Percentiles rank a stretch among this genome's conserved stretches.
Evolutionary conservation across 2,113 vertebrate genomes (phyloP).

Genomic region (Chlorocebus sabaeus): DNA sequence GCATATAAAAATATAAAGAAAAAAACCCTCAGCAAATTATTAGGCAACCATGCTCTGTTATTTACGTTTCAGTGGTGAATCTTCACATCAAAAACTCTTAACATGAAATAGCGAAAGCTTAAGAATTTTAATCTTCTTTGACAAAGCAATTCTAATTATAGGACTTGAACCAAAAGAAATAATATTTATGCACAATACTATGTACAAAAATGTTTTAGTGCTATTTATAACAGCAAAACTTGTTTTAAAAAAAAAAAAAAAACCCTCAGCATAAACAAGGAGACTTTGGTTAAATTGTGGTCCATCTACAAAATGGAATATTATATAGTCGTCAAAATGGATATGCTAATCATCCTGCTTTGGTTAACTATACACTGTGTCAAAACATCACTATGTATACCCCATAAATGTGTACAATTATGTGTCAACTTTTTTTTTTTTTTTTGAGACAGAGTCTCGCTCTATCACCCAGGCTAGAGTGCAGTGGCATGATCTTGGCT

Average conservation of each 20-base stretch:
- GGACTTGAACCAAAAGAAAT: neutral
- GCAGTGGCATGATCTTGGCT: no score
- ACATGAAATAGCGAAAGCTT: neutral
- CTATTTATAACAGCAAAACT: neutral
- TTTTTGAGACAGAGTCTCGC: no score
- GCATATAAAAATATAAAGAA: neutral
- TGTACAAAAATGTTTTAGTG: neutral
- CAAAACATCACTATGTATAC: neutral
- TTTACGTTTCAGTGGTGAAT: neutral
- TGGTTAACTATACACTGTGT: neutral
- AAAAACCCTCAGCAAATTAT: conserved; percentile 20
- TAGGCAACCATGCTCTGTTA: neutral
- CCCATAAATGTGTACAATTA: neutral
- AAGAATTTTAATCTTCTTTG: neutral
- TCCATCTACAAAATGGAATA: neutral
- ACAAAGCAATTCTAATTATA: conserved; percentile 9
- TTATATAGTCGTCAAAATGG: neutral
- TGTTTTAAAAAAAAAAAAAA: neutral
- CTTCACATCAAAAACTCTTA: neutral
- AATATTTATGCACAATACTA: neutral
- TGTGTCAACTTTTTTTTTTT: neutral
- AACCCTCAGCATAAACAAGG: neutral
- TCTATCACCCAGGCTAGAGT: no score
- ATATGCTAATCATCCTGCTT: neutral
- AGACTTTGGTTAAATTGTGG: conserved; percentile 1